Evolutionary conservation across 2,888 invertebrate species (phyloP).

Genomic region (Diaphora mendica): DNA sequence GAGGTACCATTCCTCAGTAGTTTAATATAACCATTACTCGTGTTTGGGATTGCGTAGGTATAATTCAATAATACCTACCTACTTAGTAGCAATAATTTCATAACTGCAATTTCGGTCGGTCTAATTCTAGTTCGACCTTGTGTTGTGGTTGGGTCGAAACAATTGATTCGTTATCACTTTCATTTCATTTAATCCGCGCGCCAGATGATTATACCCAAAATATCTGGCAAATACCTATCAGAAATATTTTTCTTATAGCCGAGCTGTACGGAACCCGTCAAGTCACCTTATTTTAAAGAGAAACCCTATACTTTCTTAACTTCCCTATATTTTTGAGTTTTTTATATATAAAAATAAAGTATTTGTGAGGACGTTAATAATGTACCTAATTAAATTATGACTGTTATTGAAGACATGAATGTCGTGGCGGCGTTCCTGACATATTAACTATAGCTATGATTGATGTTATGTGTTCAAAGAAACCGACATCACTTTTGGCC

Average conservation of each 20-base stretch:
- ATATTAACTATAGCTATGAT: too few species aligned
- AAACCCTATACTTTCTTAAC: too few species aligned
- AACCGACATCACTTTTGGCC: too few species aligned
- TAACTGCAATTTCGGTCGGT: not conserved
- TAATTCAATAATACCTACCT: not conserved
- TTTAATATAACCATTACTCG: not conserved
- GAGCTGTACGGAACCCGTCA: not conserved
- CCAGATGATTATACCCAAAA: not conserved
- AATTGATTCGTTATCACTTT: constrained; percentile 1
- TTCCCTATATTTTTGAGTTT: not conserved
- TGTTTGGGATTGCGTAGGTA: not conserved
- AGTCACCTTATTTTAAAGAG: not conserved
- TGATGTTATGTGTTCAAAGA: too few species aligned
- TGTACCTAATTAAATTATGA: not conserved
- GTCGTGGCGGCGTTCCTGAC: too few species aligned
- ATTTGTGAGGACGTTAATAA: not conserved
- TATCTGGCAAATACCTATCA: not conserved
- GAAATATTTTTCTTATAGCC: not conserved
- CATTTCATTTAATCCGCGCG: not conserved
- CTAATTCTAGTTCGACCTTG: not conserved
- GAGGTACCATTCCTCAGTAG: not conserved
- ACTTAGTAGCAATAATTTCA: not conserved
- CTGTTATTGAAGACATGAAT: too few species aligned
- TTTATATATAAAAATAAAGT: not conserved
- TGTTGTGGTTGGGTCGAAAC: not conserved